Base-by-base conservation (phyloP, 2,113 vertebrate species). In the Cynoglossus semilaevis region DNA sequence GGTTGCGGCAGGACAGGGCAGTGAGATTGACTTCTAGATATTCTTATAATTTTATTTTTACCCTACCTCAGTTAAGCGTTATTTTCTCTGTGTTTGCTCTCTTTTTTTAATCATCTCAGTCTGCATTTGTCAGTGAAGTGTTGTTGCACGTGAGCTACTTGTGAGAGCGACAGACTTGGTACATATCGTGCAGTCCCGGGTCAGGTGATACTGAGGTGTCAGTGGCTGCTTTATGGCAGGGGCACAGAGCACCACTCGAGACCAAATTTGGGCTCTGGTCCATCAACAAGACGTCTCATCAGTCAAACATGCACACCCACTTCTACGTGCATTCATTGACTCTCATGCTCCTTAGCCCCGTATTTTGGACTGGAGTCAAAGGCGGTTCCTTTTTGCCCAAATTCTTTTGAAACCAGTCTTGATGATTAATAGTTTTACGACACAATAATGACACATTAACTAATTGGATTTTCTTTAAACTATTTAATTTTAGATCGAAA, bases 251-350 rank as follows among this genome's bases (percentile, higher is more conserved):
- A 82, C 92, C 80, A 79, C 58, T 88, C 84, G 72, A 91, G 90
- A 92, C 94, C 94, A 94, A 93, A 96, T 97, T 95, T 95, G 94
- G 94, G 85, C 88, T 90, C 82, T 93, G 89, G 88, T 90, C 90
- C 91, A 92, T 88, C 75, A 72, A 59, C 88, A 81, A 85, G 85
- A 87, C 70, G 82, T 46, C 64, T 55, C 48, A 18, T 58, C 40
- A 9, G 54, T 63, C 70, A 58, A 45, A 72, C 41, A 6, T 55
- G 40, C 57, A 37, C 67, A 16, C 35, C 63, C 58, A 50, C 14
- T 18, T 52, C 13, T 9, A 9, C 36, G 29, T 55, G 9, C 3
- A 54, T 40, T 15, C 4, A 9, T 46, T 29, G 29, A 12, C 9
- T 58, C 7, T 44, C 9, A 1, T 16, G 12, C 9, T 41, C 52